These are phyloP conservation scores for Scaptomyza flava DNA, from an alignment of 2,888 invertebrate species.

Conservation along the genomic window DNA sequence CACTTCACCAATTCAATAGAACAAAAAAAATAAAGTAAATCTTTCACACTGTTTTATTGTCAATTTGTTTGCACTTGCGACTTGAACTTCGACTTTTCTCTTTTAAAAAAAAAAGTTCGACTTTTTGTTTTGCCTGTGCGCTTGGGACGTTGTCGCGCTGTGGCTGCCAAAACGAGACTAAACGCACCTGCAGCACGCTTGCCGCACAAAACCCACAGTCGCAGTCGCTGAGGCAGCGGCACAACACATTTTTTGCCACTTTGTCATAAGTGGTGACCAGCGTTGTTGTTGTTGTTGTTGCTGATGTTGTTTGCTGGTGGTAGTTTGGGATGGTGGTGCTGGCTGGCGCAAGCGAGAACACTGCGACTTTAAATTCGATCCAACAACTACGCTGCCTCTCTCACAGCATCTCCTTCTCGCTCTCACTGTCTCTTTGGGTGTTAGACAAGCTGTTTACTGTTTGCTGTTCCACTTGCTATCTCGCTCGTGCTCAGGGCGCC, in stretches of 20 bases:
- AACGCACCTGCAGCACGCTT: conserved; percentile 81
- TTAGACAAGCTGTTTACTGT: conserved; percentile 7
- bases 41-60: conserved; percentile 4
- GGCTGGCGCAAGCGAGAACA: conserved; percentile 32
- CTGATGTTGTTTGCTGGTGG: not conserved
- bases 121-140: conserved; percentile 34
- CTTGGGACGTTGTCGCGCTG: conserved; percentile 68
- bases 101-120: not conserved
- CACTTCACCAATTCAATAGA: conserved; percentile 13
- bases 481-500: conserved; percentile 56
- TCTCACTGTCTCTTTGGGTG: conserved; percentile 5
- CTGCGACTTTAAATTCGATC: conserved; percentile 1
- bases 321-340: conserved; percentile 25
- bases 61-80: conserved; percentile 8
- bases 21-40: conserved; percentile 16
- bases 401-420: conserved; percentile 15
- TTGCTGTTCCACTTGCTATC: conserved; percentile 28
- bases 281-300: not conserved
- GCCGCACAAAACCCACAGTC: conserved; percentile 60
- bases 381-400: conserved; percentile 6
- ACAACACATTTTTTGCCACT: conserved; percentile 52
- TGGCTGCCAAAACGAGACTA: conserved; percentile 83
- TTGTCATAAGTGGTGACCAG: conserved; percentile 60
- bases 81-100: conserved; percentile 24
- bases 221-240: conserved; percentile 24